Conservation (phyloP, 2,888 invertebrate species). For the Eueremaeus valkanovi region DNA sequence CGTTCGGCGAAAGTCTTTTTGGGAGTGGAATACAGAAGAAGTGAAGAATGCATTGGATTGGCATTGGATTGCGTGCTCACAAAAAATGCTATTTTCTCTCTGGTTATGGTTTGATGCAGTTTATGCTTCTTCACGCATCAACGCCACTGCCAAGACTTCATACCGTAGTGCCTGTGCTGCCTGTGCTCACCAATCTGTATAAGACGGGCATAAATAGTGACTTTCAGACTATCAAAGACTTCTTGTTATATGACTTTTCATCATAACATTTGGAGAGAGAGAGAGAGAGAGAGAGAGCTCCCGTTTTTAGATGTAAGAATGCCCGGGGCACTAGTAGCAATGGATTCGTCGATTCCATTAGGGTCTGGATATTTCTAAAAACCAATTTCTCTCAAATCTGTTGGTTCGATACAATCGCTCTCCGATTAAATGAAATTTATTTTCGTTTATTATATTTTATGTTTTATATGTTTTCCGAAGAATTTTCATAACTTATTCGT, state of each 20-base stretch:
- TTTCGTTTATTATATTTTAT: not conserved
- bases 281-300: conserved; percentile 13
- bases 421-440: not conserved
- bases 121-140: conserved; percentile 25
- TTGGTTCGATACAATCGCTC: not conserved
- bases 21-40: not conserved
- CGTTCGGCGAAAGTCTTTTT: conserved; percentile 18
- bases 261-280: conserved; percentile 14
- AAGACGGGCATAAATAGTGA: conserved; percentile 11
- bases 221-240: conserved; percentile 14
- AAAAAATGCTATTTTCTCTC: conserved; percentile 29
- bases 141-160: conserved; percentile 25
- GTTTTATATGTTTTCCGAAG: not conserved
- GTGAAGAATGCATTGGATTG: not conserved
- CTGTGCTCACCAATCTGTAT: not conserved
- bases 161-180: not conserved
- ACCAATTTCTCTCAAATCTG: not conserved
- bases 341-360: conserved; percentile 6
- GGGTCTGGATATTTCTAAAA: conserved; percentile 4
- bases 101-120: conserved; percentile 27
- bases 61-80: conserved; percentile 12
- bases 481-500: not conserved
- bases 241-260: conserved; percentile 30
- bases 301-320: conserved; percentile 4
- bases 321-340: not conserved